Conservation (phyloP, 2,888 invertebrate species). For the Melanargia galathea region DNA sequence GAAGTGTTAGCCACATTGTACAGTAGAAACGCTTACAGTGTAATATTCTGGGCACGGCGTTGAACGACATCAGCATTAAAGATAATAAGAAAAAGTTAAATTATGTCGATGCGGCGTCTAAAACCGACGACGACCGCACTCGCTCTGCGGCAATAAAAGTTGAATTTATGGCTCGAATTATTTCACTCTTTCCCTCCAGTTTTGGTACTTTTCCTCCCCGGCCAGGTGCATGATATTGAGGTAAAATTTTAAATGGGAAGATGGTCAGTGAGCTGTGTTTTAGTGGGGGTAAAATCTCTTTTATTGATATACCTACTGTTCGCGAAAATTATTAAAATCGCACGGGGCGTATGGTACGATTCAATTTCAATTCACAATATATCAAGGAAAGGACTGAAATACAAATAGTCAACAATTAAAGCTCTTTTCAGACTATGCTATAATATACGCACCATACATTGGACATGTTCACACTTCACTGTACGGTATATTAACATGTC, state of each 20-base stretch:
- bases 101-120: constrained; percentile 76
- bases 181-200: constrained; percentile 73
- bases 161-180: constrained; percentile 78
- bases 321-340: too few species aligned
- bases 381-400: too few species aligned
- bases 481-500: too few species aligned
- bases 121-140: constrained; percentile 52
- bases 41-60: constrained; percentile 55
- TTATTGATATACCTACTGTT: neutral
- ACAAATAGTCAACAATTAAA: too few species aligned
- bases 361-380: neutral
- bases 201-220: constrained; percentile 63
- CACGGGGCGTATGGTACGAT: too few species aligned
- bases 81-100: constrained; percentile 83
- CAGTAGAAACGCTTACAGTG: constrained; percentile 26
- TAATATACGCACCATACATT: too few species aligned
- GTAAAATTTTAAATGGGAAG: constrained; percentile 64
- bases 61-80: constrained; percentile 77
- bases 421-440: too few species aligned
- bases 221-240: constrained; percentile 75
- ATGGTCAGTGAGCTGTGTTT: constrained; percentile 42
- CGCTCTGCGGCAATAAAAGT: constrained; percentile 72
- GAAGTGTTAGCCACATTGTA: constrained; percentile 23
- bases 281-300: neutral
- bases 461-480: too few species aligned